Base-by-base conservation (phyloP, 2,113 vertebrate species). In the Colaptes auratus region DNA sequence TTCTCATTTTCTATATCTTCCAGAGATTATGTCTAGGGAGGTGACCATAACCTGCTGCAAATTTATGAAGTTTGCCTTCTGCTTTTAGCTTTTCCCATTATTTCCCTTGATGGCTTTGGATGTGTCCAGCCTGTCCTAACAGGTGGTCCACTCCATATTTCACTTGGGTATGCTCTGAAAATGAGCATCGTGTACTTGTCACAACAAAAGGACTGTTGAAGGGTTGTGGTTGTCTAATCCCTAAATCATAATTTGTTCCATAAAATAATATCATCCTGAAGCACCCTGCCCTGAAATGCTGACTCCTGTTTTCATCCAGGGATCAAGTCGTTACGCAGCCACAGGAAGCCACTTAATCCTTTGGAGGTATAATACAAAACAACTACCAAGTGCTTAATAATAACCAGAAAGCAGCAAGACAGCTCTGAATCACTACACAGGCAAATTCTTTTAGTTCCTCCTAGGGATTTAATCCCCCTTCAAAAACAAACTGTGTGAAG, bases 131-230 rank as follows among this genome's bases (percentile, higher is more conserved):
- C 44, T 36, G 3, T 24, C 10, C 27, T 65, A 69, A 75, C 20
- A 44, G 27, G 33, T 5, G 0, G 5, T 53, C 66, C 10, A 3
- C 6, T 82, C 27, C 1, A 0, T 55, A 4, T 58, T 67, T 63
- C 60, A 59, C 30, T 58, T 39, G 20, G 30, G 27, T 78, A 9
- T 72, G 59, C 36, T 39, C 39, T 83, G 52, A 82, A 56, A 95
- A 72, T 0, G 14, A 46, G 39, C 23, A 28, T 60, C 0, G 0
- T 44, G 15, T 66, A 44, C 23, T 48, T 27, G 58, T n/a, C 14
- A 6, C 25, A 30, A 7, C 69, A 53, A 64, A 89, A 87, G 24
- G 30, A 60, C 65, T 33, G 5, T 35, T 64, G 71, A 56, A 79
- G 36, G 28, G 58, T 21, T 82, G 75, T 31, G 31, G 53, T 19